Conservation (phyloP, 2,888 invertebrate genomes). For the Hydroisotoma schaefferi region DNA sequence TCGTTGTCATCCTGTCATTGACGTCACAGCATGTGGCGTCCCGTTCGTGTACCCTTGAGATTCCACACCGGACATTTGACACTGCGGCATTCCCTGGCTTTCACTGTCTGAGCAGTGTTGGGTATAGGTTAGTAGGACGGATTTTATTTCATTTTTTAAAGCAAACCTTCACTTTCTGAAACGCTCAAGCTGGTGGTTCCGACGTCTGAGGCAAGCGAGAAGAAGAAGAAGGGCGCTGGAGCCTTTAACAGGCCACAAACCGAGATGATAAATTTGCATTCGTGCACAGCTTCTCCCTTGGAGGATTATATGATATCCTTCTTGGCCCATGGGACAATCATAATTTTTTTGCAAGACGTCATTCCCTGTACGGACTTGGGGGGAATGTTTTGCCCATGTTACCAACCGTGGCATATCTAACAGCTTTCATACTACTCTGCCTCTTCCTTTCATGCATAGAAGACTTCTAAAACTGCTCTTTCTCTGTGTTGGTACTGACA, state of each 20-base stretch:
- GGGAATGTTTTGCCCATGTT: neutral
- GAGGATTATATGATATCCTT: constrained; percentile 28
- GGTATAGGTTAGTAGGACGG: constrained; percentile 2
- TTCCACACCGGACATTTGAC: neutral
- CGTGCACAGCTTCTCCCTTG: constrained; percentile 32
- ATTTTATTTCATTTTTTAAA: neutral
- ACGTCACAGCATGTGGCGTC: no score
- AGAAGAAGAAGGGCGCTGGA: constrained; percentile 12
- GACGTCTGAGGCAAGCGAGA: neutral
- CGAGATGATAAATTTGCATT: constrained; percentile 32
- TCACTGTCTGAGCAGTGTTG: neutral
- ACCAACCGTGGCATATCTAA: neutral
- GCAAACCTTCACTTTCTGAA: no score
- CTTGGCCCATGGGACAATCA: constrained; percentile 22
- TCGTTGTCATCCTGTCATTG: no score
- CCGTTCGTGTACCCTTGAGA: no score
- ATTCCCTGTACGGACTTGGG: neutral
- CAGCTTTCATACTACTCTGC: no score
- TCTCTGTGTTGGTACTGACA: no score
- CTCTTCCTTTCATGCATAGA: no score
- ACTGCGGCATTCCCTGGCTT: neutral
- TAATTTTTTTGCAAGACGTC: constrained; percentile 24
- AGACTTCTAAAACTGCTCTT: no score
- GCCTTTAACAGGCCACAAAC: constrained; percentile 15
- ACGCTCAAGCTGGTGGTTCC: neutral